Evolutionary conservation across 2,113 vertebrate species (phyloP), one percentile per base, ranked within the genome.

Genomic region (Elachura formosa): DNA sequence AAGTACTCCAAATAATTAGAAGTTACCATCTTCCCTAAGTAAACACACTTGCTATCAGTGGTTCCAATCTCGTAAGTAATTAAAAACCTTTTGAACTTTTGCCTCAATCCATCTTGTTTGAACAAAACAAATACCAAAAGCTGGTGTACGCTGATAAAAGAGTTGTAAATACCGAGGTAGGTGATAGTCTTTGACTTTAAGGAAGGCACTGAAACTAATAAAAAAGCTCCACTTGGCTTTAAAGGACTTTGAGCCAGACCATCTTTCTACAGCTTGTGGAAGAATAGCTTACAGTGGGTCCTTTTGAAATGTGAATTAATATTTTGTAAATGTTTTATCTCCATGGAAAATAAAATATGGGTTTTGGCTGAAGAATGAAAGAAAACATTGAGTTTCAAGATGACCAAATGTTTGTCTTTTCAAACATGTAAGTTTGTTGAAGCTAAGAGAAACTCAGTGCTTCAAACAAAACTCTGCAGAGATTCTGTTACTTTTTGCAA

Each of bases 51-150:
- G 52, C 59, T 92, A 88, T 77, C 82, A 81, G 28, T 29, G 24
- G 68, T 77, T 89, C 61, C 68, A 84, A 64, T 85, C 92, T 83
- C 74, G 34, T 77, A 93, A 67, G 74, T 76, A 59, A 77, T 76
- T 85, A 85, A 91, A 94, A 86, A 28, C 36, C 76, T 91, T 96
- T 87, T 91, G 87, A 96, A 91, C 84, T 69, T 73, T 63, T 86
- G 31, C 74, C 91, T 93, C 74, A 90, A 94, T 91, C 59, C 63
- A 87, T 28, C 58, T 87, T 0, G 0, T 69, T 83, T 94, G 77
- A 78, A 81, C 59, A 74, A 91, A 87, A 78, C 87, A 91, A 93
- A 89, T 71, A 89, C 36, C 51, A 58, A 83, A 69, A 94, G 26
- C 77, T 85, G 73, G 55, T n/a, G 89, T 25, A 59, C 0, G 0